These are phyloP conservation scores for Oreortyx pictus DNA, from an alignment of 2,797 vertebrate genomes.

Conservation along the genomic window DNA sequence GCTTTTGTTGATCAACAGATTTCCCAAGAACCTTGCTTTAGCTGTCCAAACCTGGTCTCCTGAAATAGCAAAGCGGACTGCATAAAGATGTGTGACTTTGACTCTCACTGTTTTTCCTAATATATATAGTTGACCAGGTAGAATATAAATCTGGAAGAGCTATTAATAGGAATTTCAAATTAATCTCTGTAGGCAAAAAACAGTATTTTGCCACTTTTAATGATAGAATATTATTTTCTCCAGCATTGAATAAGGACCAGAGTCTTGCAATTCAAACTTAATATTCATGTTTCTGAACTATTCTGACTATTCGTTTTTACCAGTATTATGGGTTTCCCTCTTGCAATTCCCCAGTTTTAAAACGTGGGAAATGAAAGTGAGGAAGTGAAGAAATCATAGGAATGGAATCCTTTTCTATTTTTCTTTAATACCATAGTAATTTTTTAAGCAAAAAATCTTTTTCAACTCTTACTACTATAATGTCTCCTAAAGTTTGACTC, in stretches of 20 bases:
- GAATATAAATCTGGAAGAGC: background rate
- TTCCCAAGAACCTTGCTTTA: too few relatives aligned
- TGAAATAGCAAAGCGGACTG: background rate
- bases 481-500: background rate
- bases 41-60: background rate
- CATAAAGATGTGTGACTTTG: background rate
- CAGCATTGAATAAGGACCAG: background rate
- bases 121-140: rapidly evolving
- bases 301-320: background rate
- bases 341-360: background rate
- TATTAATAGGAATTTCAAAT: background rate
- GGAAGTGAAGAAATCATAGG: background rate
- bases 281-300: background rate
- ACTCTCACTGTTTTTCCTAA: background rate
- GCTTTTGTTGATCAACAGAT: background rate
- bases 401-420: background rate
- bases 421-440: background rate
- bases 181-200: background rate
- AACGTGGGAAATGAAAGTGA: background rate
- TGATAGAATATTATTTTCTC: background rate
- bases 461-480: background rate
- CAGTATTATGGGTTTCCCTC: background rate
- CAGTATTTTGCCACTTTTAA: background rate
- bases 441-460: background rate
- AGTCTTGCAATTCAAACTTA: background rate